Evolutionary conservation across 2,888 invertebrate genomes (phyloP).

Genomic region (Carterocephalus palaemon): DNA sequence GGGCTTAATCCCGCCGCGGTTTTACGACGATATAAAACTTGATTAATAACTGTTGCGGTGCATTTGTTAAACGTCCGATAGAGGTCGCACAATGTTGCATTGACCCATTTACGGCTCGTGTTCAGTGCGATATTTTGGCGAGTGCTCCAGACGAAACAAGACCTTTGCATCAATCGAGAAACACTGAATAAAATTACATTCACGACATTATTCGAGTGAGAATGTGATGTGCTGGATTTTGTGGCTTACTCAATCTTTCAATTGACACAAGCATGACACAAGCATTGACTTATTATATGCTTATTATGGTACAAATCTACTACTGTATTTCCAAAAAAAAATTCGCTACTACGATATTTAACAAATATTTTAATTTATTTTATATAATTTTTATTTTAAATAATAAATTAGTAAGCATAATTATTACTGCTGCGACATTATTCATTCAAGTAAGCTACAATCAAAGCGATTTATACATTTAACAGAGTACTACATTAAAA

Average conservation of each 20-base stretch:
- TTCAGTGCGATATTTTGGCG: slow-evolving; percentile 62
- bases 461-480: too few relatives aligned
- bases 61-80: slow-evolving; percentile 43
- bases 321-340: too few relatives aligned
- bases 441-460: too few relatives aligned
- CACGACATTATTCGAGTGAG: slow-evolving; percentile 4
- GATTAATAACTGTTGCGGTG: slow-evolving; percentile 66
- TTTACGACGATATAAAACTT: slow-evolving; percentile 74
- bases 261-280: too few relatives aligned
- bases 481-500: slow-evolving; percentile 12
- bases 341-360: too few relatives aligned
- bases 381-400: too few relatives aligned
- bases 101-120: slow-evolving; percentile 61
- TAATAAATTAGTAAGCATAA: too few relatives aligned
- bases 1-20: slow-evolving; percentile 67
- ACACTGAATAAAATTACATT: slow-evolving; percentile 21
- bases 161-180: slow-evolving; percentile 34
- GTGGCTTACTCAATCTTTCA: slow-evolving; percentile 2
- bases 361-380: too few relatives aligned
- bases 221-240: slow-evolving; percentile 11
- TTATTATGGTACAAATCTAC: too few relatives aligned
- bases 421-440: too few relatives aligned
- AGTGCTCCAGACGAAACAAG: slow-evolving; percentile 65
- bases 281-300: too few relatives aligned
- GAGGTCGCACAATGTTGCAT: slow-evolving; percentile 67